These are phyloP conservation scores for Penaeus monodon DNA, from an alignment of 2,888 invertebrate species.

Conservation along the genomic window DNA sequence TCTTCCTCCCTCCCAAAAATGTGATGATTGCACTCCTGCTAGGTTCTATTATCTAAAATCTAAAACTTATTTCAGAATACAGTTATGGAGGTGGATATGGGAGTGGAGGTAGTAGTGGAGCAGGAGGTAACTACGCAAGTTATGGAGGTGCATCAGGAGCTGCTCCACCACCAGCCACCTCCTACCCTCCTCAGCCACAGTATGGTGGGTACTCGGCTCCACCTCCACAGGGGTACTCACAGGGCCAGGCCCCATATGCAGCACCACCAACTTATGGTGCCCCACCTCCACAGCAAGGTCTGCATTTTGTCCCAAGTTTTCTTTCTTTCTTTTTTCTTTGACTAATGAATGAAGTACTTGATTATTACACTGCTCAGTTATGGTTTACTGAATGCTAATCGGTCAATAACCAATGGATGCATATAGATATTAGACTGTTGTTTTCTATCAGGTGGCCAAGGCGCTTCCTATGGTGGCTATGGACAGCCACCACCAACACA, in stretches of 20 bases:
- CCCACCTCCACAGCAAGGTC: slow-evolving; percentile 51
- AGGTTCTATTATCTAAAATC: no score
- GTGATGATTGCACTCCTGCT: no score
- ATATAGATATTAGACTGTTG: slow-evolving; percentile 42
- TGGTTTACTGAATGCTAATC: neutral
- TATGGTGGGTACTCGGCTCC: slow-evolving; percentile 60
- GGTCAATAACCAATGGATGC: slow-evolving; percentile 10
- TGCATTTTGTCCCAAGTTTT: neutral
- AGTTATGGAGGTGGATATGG: slow-evolving; percentile 48
- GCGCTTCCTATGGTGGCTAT: slow-evolving; percentile 56
- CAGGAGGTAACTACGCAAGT: slow-evolving; percentile 39
- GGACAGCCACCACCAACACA: slow-evolving; percentile 51
- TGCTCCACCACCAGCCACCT: slow-evolving; percentile 51
- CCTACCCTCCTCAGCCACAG: slow-evolving; percentile 53
- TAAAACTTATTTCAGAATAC: slow-evolving; percentile 40
- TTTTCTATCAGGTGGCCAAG: slow-evolving; percentile 51
- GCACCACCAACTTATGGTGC: slow-evolving; percentile 49
- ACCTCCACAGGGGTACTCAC: slow-evolving; percentile 56
- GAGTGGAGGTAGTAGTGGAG: slow-evolving; percentile 34
- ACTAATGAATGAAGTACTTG: neutral
- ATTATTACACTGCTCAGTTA: no score
- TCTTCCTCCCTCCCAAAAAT: no score
- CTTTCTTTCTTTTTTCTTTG: neutral
- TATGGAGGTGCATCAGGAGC: slow-evolving; percentile 43
- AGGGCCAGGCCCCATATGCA: slow-evolving; percentile 47